Percentiles rank a stretch among this genome's conserved stretches.
These are phyloP conservation scores for Dufourea novaeangliae DNA, from an alignment of 1,140 invertebrate genomes.

Conservation along the genomic window DNA sequence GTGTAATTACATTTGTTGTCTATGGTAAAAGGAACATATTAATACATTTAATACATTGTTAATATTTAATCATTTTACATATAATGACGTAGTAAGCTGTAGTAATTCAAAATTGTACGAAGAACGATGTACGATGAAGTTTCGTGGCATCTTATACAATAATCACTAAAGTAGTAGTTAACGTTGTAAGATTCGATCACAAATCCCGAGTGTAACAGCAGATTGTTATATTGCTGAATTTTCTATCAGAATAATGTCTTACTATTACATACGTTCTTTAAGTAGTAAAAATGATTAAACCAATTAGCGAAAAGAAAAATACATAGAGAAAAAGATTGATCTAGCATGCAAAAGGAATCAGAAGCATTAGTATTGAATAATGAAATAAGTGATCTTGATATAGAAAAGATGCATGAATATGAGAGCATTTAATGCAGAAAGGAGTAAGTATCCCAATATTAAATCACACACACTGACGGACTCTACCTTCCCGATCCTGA, in stretches of 20 bases:
- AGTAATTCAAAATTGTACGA: neutral
- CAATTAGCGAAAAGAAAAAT: conserved; percentile 11
- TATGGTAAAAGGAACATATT: neutral
- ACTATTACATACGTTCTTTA: neutral
- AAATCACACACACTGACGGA: conserved; percentile 84
- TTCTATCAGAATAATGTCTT: neutral
- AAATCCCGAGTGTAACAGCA: neutral
- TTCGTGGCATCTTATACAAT: neutral
- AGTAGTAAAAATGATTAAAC: neutral
- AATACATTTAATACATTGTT: neutral
- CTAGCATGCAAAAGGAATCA: conserved; percentile 46
- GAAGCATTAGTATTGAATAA: conserved; percentile 52
- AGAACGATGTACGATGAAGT: neutral
- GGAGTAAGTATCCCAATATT: conserved; percentile 84
- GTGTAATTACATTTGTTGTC: neutral
- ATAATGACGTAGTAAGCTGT: neutral
- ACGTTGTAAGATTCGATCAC: conserved; percentile 25
- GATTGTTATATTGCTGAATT: neutral
- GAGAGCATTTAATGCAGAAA: conserved; percentile 85
- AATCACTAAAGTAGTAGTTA: neutral
- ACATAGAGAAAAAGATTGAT: conserved; percentile 25
- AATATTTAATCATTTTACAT: neutral
- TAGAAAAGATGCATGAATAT: conserved; percentile 84
- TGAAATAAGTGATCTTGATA: conserved; percentile 55
- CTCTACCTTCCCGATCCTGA: conserved; percentile 88